Evolutionary conservation across 2,797 vertebrate species (phyloP).

Genomic region (Ciconia nigra): DNA sequence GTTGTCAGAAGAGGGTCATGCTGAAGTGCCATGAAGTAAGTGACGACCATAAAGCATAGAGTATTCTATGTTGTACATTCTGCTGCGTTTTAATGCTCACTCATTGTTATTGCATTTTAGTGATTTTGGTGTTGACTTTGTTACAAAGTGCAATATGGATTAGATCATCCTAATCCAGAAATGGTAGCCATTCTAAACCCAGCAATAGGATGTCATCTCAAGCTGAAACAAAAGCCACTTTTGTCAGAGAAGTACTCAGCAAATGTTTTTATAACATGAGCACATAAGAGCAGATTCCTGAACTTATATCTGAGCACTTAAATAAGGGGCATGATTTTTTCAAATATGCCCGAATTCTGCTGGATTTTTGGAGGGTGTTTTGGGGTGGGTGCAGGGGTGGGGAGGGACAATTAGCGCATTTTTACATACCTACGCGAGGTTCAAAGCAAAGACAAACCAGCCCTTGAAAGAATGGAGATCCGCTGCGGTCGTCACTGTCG

Average conservation of each 20-base stretch:
- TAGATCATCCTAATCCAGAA: slow-evolving; percentile 44
- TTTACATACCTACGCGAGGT: neutral
- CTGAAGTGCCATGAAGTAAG: slow-evolving; percentile 72
- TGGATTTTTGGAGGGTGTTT: neutral
- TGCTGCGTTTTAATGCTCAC: slow-evolving; percentile 8
- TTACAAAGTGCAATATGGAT: neutral
- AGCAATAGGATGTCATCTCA: neutral
- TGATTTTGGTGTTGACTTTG: neutral
- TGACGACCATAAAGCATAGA: neutral
- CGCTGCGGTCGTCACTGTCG: fast-evolving
- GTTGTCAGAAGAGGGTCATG: slow-evolving; percentile 73
- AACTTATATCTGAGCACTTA: neutral
- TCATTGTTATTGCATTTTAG: neutral
- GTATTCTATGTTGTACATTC: neutral
- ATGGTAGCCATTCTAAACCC: slow-evolving; percentile 35
- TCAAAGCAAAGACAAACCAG: neutral
- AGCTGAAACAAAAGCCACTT: neutral
- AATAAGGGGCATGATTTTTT: neutral
- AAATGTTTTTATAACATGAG: neutral
- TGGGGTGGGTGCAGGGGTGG: neutral
- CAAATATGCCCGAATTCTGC: neutral
- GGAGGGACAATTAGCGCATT: neutral
- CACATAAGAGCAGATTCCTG: neutral
- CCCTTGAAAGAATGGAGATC: neutral
- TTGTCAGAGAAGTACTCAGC: neutral